A percentile compares a stretch with the other conserved stretches of the same genome.
Evolutionary conservation across 2,888 invertebrate species (phyloP).

Genomic region (Lasius platythorax): DNA sequence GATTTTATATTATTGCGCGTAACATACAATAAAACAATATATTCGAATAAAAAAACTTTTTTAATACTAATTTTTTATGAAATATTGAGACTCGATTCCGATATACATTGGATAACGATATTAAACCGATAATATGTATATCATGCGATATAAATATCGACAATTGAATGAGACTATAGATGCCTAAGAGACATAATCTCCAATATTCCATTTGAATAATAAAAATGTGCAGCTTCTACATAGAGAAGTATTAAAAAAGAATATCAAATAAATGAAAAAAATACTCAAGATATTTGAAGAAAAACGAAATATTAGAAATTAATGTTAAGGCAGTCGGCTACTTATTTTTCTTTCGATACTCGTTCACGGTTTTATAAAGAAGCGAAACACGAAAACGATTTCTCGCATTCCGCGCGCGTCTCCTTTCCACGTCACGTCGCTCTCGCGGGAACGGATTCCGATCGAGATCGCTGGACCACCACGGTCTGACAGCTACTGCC

Average conservation of each 20-base stretch:
- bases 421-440: constrained; percentile 23
- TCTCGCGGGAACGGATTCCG: constrained; percentile 31
- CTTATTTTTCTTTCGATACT: background rate
- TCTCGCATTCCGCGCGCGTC: constrained; percentile 5
- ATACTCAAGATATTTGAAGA: background rate
- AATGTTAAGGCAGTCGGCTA: no score
- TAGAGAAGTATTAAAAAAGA: background rate
- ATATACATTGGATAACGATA: constrained; percentile 34
- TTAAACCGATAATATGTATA: background rate
- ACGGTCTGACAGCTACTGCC: background rate
- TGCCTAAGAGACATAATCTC: background rate
- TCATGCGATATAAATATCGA: constrained; percentile 12
- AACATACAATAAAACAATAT: background rate
- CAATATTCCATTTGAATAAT: constrained; percentile 31
- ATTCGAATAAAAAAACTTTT: background rate
- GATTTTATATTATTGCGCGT: background rate
- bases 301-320: background rate
- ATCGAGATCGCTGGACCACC: background rate
- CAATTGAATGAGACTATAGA: background rate
- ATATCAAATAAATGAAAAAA: background rate
- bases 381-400: background rate
- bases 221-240: background rate
- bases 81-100: constrained; percentile 34
- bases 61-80: background rate
- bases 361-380: background rate